Conservation (phyloP, 2,113 vertebrate species). For the Numida meleagris region DNA sequence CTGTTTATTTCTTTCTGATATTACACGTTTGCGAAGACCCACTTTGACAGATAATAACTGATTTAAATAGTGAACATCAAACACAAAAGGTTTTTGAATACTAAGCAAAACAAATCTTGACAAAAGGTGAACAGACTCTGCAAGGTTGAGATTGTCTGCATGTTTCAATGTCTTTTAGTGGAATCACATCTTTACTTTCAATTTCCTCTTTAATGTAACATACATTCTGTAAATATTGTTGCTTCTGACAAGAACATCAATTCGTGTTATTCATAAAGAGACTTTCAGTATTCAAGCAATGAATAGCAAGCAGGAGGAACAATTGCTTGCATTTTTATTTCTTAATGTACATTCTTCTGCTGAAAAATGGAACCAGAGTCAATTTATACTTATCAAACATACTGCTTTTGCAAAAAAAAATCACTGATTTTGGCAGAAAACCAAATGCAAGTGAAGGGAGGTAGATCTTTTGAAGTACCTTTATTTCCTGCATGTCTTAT, state of each 20-base stretch:
- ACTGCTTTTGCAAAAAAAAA: not conserved
- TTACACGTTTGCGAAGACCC: not conserved
- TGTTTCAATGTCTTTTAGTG: slow-evolving; percentile 13
- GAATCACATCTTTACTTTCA: slow-evolving; percentile 36
- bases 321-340: slow-evolving; percentile 36
- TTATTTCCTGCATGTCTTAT: not conserved
- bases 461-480: not conserved
- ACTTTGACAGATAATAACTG: slow-evolving; percentile 22
- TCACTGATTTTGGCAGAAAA: not conserved
- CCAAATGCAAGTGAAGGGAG: not conserved
- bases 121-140: slow-evolving; percentile 28
- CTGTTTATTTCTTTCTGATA: slow-evolving; percentile 42
- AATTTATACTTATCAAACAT: slow-evolving; percentile 6
- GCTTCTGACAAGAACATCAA: slow-evolving; percentile 69
- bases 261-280: slow-evolving; percentile 66
- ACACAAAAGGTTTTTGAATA: slow-evolving; percentile 46
- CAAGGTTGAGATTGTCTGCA: not conserved
- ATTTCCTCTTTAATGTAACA: slow-evolving; percentile 59
- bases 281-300: slow-evolving; percentile 41
- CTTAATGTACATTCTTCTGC: not conserved
- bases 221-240: slow-evolving; percentile 68
- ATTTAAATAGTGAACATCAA: slow-evolving; percentile 54
- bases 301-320: slow-evolving; percentile 42
- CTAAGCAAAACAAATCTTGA: slow-evolving; percentile 35
- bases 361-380: slow-evolving; percentile 3